Evolutionary conservation across 2,797 vertebrate genomes (phyloP).

Genomic region (Hipposideros larvatus): DNA sequence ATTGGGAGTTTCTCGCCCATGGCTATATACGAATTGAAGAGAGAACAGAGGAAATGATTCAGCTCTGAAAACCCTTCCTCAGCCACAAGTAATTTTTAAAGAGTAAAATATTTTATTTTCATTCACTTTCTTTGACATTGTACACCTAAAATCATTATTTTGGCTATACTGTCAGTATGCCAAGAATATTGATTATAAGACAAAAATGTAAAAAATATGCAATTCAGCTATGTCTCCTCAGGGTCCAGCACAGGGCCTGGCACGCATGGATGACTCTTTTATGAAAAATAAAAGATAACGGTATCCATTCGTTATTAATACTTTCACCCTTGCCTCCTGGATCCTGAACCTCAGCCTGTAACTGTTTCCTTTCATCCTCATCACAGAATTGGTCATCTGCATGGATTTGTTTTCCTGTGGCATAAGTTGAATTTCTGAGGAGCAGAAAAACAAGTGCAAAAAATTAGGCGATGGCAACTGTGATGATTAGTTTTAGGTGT

Average conservation of each 20-base stretch:
- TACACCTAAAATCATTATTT: background rate
- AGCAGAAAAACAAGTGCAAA: background rate
- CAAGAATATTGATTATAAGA: conserved; percentile 7
- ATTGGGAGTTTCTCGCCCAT: conserved; percentile 58
- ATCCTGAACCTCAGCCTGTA: background rate
- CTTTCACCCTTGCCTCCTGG: background rate
- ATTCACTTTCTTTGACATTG: conserved; percentile 42
- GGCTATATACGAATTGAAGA: conserved; percentile 58
- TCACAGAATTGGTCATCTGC: background rate
- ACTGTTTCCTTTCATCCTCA: background rate
- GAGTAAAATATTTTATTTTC: conserved; percentile 41
- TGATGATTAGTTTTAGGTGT: background rate
- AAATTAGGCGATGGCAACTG: background rate
- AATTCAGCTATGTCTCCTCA: background rate
- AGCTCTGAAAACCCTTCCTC: conserved; percentile 28
- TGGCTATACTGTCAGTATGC: background rate
- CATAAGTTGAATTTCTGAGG: background rate
- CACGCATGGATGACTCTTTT: background rate
- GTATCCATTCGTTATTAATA: background rate
- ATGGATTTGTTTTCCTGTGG: background rate
- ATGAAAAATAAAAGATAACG: conserved; percentile 3
- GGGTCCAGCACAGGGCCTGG: background rate
- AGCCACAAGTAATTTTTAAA: background rate
- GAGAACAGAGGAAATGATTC: conserved; percentile 58
- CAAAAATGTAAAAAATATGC: background rate